These are phyloP conservation scores for Mormyrops boulengeri DNA, from an alignment of 2,797 vertebrate species.

Conservation along the genomic window DNA sequence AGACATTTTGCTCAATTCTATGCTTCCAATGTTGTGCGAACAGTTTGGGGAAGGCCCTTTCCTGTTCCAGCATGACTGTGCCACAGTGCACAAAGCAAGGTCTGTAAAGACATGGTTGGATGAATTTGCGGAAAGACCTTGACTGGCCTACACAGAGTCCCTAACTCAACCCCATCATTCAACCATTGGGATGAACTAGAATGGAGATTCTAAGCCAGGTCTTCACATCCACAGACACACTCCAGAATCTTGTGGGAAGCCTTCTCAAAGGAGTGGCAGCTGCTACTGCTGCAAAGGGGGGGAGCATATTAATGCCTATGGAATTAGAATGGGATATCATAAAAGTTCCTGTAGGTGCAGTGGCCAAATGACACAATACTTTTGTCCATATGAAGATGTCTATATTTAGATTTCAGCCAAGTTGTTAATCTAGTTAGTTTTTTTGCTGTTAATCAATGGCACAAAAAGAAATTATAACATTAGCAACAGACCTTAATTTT, in stretches of 20 bases:
- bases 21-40: neutral
- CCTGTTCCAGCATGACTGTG: neutral
- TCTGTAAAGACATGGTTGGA: neutral
- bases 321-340: neutral
- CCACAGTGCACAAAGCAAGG: neutral
- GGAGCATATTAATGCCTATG: neutral
- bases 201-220: neutral
- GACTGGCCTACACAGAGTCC: neutral
- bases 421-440: neutral
- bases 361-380: neutral
- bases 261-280: neutral
- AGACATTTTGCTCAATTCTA: neutral
- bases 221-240: neutral
- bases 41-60: neutral
- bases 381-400: neutral
- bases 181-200: neutral
- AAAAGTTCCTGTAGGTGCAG: neutral
- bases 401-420: neutral
- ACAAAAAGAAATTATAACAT: neutral
- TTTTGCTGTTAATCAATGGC: neutral
- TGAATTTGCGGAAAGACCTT: neutral
- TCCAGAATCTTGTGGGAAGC: neutral
- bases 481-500: neutral
- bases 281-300: neutral
- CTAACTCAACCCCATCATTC: neutral